A percentile compares a stretch with the other conserved stretches of the same genome.
Evolutionary conservation across 1,140 invertebrate genomes (phyloP).

Genomic region (Drosophila kanapiae): DNA sequence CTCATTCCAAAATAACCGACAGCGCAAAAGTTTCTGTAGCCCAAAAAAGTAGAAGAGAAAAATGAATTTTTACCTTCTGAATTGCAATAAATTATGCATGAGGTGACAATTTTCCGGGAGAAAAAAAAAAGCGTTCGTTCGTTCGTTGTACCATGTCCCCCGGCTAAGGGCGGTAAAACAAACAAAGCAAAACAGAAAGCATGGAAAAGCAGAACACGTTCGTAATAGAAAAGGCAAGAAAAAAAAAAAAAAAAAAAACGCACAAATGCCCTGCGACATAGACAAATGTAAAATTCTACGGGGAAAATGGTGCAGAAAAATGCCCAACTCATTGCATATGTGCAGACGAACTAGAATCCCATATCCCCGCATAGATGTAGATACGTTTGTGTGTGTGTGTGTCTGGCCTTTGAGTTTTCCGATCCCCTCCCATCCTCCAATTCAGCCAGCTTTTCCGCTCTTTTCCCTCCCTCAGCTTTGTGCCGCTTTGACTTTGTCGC

Average conservation of each 20-base stretch:
- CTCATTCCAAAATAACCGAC: conserved; percentile 11
- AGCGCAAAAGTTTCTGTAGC: conserved; percentile 45
- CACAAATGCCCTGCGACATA: conserved; percentile 60
- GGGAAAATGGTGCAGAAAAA: conserved; percentile 70
- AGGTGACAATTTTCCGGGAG: conserved; percentile 72
- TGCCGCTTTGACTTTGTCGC: conserved; percentile 64
- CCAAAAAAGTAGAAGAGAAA: conserved; percentile 34
- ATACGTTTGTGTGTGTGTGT: conserved; percentile 11
- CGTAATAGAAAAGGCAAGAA: conserved; percentile 61
- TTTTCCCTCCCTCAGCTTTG: conserved; percentile 17
- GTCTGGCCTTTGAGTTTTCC: conserved; percentile 28
- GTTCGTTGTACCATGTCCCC: conserved; percentile 19
- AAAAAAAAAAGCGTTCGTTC: conserved; percentile 18
- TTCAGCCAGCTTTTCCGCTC: conserved; percentile 18
- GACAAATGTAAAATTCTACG: conserved; percentile 56
- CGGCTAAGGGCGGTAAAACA: conserved; percentile 48
- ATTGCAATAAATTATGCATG: conserved; percentile 84
- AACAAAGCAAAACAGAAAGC: conserved; percentile 13
- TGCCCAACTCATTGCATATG: conserved; percentile 65
- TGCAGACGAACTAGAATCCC: conserved; percentile 34
- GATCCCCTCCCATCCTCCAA: background rate
- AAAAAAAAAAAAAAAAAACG: conserved; percentile 32
- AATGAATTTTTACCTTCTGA: conserved; percentile 71
- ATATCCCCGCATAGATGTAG: conserved; percentile 1
- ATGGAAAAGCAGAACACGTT: conserved; percentile 63